Conservation (phyloP, 2,888 invertebrate species). For the Drosophila longiperda region DNA sequence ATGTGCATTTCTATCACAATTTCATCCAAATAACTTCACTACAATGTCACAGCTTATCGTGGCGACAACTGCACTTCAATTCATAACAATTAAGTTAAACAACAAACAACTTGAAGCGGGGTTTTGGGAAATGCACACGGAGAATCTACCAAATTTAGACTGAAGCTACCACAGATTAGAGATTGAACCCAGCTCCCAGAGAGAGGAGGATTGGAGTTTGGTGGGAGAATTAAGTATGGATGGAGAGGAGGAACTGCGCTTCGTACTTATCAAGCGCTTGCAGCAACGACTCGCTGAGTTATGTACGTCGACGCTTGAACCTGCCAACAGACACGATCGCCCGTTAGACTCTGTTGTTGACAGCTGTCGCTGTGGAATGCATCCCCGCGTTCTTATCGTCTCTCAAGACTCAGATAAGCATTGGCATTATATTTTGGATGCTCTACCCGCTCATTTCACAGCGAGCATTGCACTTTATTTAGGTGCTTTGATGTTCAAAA, state of each 20-base stretch:
- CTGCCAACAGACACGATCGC: slow-evolving; percentile 35
- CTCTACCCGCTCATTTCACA: slow-evolving; percentile 1
- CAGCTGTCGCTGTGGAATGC: slow-evolving; percentile 36
- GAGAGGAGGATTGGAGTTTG: not conserved
- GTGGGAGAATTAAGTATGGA: not conserved
- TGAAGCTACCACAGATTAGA: slow-evolving; percentile 18
- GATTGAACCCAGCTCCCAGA: not conserved
- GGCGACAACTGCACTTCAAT: slow-evolving; percentile 68
- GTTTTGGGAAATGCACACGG: not conserved
- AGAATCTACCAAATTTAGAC: not conserved
- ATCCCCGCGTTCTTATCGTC: slow-evolving; percentile 28
- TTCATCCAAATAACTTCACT: not conserved
- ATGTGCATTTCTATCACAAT: not conserved
- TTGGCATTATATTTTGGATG: not conserved
- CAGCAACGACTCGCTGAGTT: slow-evolving; percentile 49
- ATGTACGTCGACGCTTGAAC: slow-evolving; percentile 37
- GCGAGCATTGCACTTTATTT: not conserved
- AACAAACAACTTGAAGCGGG: slow-evolving; percentile 39
- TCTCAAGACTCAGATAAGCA: slow-evolving; percentile 28
- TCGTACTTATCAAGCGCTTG: slow-evolving; percentile 40
- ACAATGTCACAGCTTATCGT: slow-evolving; percentile 46
- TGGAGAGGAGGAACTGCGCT: not conserved
- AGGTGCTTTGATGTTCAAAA: not conserved
- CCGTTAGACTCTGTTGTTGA: slow-evolving; percentile 39
- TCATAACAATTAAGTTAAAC: slow-evolving; percentile 72